These are phyloP conservation scores for Rotaria socialis DNA, from an alignment of 2,888 invertebrate species.

Conservation along the genomic window DNA sequence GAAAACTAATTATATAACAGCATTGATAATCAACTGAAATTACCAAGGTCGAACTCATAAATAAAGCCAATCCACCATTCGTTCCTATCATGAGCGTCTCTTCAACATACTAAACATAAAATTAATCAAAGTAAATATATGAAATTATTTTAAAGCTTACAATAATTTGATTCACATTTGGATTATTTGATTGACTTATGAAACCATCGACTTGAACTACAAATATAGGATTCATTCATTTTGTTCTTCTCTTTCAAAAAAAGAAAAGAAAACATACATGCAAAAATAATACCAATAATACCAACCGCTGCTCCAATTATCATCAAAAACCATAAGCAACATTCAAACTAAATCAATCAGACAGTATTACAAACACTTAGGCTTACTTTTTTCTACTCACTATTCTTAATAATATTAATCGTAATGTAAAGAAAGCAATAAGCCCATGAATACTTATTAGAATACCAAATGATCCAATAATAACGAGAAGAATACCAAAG, in stretches of 20 bases:
- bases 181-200: background rate
- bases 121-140: background rate
- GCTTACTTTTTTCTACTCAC: background rate
- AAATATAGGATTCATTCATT: no score
- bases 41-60: background rate
- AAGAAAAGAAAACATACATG: background rate
- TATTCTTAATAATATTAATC: background rate
- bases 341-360: background rate
- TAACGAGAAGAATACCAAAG: constrained; percentile 1
- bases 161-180: background rate
- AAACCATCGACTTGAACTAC: constrained; percentile 1
- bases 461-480: background rate
- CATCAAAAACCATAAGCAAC: background rate
- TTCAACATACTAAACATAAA: background rate
- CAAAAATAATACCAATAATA: background rate
- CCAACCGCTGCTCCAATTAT: background rate
- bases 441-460: background rate
- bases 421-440: background rate
- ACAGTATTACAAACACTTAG: background rate
- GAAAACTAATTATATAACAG: background rate
- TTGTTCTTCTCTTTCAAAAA: no score
- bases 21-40: background rate
- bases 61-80: background rate
- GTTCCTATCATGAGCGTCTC: background rate
- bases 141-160: background rate